Evolutionary conservation across 2,888 invertebrate species (phyloP), one percentile per base, ranked within the genome.

Genomic region (Erebia aethiops): DNA sequence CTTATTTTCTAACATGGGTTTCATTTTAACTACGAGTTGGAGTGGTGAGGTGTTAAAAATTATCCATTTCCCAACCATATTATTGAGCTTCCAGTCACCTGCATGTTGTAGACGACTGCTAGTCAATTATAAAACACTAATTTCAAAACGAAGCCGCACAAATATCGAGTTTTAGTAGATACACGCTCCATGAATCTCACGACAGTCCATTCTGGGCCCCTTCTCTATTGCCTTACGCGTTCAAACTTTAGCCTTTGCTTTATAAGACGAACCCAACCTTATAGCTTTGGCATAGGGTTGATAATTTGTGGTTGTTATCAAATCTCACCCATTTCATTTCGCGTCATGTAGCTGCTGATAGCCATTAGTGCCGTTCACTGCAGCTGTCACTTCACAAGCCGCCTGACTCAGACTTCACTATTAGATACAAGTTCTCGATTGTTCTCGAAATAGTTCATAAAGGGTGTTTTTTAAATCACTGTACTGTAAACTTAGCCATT

Each of bases 351-450:
- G 76, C 79, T 80, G 73, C 75, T 80, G 80, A 82, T 78, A 78
- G 81, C 85, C 86, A 86, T 87, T 88, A 85, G 81, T 81, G 76
- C 72, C 76, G 80, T 77, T 78, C 74, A 79, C 65, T 79, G 80
- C 88, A 88, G 87, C 87, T 87, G 88, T 84, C 84, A 83, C 84
- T 74, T 88, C 89, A 76, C 88, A 88, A 82, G 84, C 79, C 72
- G 71, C 71, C 76, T 77, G 76, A 77, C 75, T 73, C 73, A 74
- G 69, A 72, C 74, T 76, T 75, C 75, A 71, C 69, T 74, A 69
- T 64, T 69, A 65, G 71, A 73, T 71, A 71, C 73, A 71, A 73
- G 68, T 70, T 73, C 65, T 57, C 68, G 73, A 73, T 62, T 21
- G 21, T 62, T 49, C 62, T 16, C 5, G 18, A 8, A 35, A 46